Conservation (phyloP, 2,113 vertebrate species). For the Nicator chloris region DNA sequence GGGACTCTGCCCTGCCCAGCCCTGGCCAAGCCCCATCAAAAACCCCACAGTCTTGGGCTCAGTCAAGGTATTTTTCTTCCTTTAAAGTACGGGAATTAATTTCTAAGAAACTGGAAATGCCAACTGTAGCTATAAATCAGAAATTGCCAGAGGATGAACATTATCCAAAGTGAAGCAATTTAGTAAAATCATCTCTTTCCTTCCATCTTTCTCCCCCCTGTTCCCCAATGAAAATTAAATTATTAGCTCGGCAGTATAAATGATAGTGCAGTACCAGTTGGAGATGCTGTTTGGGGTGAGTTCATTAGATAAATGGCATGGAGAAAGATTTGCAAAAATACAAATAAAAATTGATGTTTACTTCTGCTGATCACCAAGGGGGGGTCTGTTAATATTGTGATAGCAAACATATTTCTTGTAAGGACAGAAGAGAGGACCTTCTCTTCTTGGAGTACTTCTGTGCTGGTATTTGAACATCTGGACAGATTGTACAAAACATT, state of each 20-base stretch:
- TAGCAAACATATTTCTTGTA: background rate
- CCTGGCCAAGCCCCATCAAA: background rate
- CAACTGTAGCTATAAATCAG: conserved; percentile 52
- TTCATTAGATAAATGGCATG: conserved; percentile 41
- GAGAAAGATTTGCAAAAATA: background rate
- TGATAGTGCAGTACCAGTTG: background rate
- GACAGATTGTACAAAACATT: background rate
- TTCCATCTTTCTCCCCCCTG: background rate
- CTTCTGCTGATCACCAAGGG: background rate
- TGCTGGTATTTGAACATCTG: conserved; percentile 7
- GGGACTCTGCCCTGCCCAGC: background rate
- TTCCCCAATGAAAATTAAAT: conserved; percentile 54
- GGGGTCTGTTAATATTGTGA: background rate
- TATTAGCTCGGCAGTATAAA: conserved; percentile 42
- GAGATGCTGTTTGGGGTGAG: background rate
- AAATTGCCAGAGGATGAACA: background rate
- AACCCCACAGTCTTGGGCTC: background rate
- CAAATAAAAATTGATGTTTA: conserved; percentile 44
- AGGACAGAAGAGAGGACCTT: background rate
- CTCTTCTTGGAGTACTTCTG: background rate
- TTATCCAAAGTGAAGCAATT: conserved; percentile 66
- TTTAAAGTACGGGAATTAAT: conserved; percentile 20
- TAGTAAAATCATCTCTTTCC: conserved; percentile 37
- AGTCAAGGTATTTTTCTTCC: background rate
- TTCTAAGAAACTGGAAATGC: conserved; percentile 28